Evolutionary conservation across 2,797 vertebrate genomes (phyloP), one percentile per base, ranked within the genome.

Genomic region (Pampus argenteus): DNA sequence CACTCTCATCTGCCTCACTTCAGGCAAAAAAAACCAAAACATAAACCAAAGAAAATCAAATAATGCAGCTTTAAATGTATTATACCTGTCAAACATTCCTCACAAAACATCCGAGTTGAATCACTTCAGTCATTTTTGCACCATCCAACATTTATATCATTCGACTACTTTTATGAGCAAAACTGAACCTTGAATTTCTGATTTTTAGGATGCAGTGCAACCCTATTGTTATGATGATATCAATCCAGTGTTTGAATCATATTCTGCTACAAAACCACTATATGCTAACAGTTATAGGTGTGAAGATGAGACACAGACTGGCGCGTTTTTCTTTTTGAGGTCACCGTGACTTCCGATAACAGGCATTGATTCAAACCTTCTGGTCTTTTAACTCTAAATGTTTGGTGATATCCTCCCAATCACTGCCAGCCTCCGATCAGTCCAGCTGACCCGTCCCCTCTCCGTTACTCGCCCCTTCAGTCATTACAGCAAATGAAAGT

Each of bases 401-500:
- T 77, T 81, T 79, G 48, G 45, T 38, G 51, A 63, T 58, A 8
- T 48, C 45, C 55, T 74, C 56, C 70, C 38, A 51, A 59, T 84
- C 75, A 47, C 72, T 17, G 42, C 67, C 59, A 57, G 69, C 66
- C 57, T 76, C 70, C 44, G 49, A 59, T 84, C 75, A 47, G 68
- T 34, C 68, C 70, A 15, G 67, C 64, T 88, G 82, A 88, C 85
- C 76, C 81, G 4, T 70, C 74, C 62, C 55, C 40, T 79, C 67
- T 76, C 56, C 71, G 38, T 71, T 57, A n/a, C 66, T 64, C 20
- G 2, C 38, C 77, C 77, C 69, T 57, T 71, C 50, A 22, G 82
- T 89, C 86, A 81, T 87, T 84, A 87, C 58, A 74, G 79, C 71
- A 88, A 89, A 86, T 71, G 66, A 78, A 87, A 83, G 85, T 57